phyloP scores from a whole-genome alignment of 2,888 invertebrate genomes.

The Tiliacea citrago region DNA sequence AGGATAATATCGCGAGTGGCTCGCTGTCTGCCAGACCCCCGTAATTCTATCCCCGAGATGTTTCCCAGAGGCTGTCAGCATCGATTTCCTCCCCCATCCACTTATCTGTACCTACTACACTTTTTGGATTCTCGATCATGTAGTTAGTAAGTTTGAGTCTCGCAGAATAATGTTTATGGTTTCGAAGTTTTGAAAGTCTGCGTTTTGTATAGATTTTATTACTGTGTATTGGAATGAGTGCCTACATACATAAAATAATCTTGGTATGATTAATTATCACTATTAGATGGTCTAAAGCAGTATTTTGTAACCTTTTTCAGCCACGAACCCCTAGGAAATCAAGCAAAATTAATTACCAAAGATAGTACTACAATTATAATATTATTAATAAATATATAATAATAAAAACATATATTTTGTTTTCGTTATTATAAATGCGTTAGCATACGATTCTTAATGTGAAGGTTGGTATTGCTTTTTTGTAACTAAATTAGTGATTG shows the following conservation, averaged over 20 bases:
- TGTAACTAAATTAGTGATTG: too few species aligned
- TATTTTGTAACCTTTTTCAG: too few species aligned
- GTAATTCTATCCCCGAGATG: constrained; percentile 71
- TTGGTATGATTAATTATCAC: not conserved
- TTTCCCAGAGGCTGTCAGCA: constrained; percentile 66
- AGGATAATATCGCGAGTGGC: constrained; percentile 74
- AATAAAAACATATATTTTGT: too few species aligned
- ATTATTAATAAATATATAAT: too few species aligned
- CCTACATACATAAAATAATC: not conserved
- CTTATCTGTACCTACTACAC: constrained; percentile 44
- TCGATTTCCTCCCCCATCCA: constrained; percentile 68
- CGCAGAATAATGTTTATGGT: constrained; percentile 4
- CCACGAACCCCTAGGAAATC: too few species aligned
- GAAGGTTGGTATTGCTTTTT: too few species aligned
- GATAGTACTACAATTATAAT: too few species aligned
- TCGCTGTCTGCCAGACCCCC: constrained; percentile 62
- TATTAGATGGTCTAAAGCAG: too few species aligned
- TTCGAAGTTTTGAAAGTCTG: constrained; percentile 4
- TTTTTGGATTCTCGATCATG: constrained; percentile 49
- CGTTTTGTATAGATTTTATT: constrained; percentile 21
- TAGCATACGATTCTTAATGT: too few species aligned
- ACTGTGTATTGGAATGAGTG: not conserved
- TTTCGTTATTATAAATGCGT: too few species aligned
- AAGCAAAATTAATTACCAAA: too few species aligned
- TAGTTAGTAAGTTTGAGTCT: constrained; percentile 34